These are phyloP conservation scores for Steinernema carpocapsae DNA, from an alignment of 2,888 invertebrate genomes.

Conservation along the genomic window DNA sequence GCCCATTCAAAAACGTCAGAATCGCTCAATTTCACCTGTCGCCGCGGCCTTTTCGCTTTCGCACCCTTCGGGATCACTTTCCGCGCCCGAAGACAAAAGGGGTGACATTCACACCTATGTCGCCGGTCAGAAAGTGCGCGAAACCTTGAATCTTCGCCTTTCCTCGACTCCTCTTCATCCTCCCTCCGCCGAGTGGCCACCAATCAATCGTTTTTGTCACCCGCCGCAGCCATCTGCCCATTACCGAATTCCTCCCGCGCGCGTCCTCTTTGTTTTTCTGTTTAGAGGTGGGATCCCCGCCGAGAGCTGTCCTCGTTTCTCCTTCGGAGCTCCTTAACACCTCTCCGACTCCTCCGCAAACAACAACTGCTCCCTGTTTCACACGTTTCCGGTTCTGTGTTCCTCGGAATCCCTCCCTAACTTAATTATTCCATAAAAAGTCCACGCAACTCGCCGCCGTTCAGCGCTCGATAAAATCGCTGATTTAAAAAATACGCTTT, in stretches of 20 bases:
- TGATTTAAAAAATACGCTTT: neutral
- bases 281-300: constrained; percentile 18
- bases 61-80: neutral
- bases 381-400: constrained; percentile 21
- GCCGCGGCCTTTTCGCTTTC: neutral
- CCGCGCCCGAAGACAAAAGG: constrained; percentile 27
- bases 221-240: constrained; percentile 24
- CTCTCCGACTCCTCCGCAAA: neutral
- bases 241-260: constrained; percentile 30
- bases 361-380: constrained; percentile 13
- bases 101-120: constrained; percentile 30
- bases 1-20: too few relatives aligned
- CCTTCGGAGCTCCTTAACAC: constrained; percentile 17
- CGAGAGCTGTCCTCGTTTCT: constrained; percentile 26
- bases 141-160: constrained; percentile 21
- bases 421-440: constrained; percentile 15
- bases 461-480: constrained; percentile 15
- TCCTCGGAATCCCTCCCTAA: neutral
- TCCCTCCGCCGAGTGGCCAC: neutral
- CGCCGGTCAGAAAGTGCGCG: constrained; percentile 24
- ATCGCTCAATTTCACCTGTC: neutral
- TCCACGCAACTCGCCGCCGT: neutral
- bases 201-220: constrained; percentile 22
- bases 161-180: neutral
- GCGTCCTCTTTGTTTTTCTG: constrained; percentile 11